phyloP scores from a whole-genome alignment of 2,888 invertebrate genomes.

The Bombyx huttoni region DNA sequence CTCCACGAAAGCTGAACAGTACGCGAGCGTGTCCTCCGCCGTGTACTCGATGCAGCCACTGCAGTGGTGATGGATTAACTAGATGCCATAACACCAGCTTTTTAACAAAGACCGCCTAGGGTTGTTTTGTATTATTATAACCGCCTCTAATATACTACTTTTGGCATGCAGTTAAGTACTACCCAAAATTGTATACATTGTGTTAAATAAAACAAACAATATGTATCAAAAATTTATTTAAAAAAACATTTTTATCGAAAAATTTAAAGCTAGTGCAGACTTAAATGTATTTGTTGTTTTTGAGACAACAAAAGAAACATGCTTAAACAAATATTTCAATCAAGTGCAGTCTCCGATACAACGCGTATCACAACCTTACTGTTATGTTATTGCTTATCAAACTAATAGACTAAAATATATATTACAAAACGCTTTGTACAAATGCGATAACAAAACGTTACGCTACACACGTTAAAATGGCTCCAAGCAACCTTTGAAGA shows the following conservation, averaged over 20 bases:
- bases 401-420: not conserved
- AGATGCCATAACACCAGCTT: too few species aligned
- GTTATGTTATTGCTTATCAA: not conserved
- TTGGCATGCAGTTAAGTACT: too few species aligned
- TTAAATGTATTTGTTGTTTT: slow-evolving; percentile 11
- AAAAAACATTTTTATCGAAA: slow-evolving; percentile 25
- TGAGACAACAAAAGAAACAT: not conserved
- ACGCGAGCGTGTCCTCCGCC: too few species aligned
- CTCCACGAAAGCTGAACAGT: too few species aligned
- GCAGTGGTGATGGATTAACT: too few species aligned
- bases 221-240: slow-evolving; percentile 10
- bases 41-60: too few species aligned
- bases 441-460: not conserved
- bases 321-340: slow-evolving; percentile 8
- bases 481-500: not conserved
- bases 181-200: not conserved
- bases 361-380: not conserved
- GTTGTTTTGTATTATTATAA: too few species aligned
- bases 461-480: not conserved
- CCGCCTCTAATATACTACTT: too few species aligned
- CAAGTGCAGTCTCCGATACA: not conserved
- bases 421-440: not conserved
- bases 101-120: too few species aligned
- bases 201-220: not conserved
- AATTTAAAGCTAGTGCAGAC: slow-evolving; percentile 52